Percentiles rank a stretch among this genome's conserved stretches.
Conservation (phyloP, 2,888 invertebrate species). For the Tanytarsus gracilentus region DNA sequence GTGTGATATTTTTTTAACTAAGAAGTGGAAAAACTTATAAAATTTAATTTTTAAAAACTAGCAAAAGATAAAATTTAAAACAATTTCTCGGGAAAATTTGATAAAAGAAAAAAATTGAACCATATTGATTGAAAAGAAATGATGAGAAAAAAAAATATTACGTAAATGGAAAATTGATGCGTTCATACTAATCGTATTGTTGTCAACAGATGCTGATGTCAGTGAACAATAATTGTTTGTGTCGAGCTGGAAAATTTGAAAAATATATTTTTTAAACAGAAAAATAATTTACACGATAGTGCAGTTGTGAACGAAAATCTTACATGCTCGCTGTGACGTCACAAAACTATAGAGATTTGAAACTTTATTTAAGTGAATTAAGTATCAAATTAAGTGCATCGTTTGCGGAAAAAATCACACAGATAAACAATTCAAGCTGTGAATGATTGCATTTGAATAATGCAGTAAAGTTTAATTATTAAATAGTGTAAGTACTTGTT, state of each 20-base stretch:
- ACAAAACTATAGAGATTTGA: neutral
- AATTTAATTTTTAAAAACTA: too few relatives aligned
- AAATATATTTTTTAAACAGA: neutral
- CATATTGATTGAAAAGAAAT: neutral
- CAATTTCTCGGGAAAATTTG: too few relatives aligned
- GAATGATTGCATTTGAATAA: too few relatives aligned
- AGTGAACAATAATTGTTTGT: neutral
- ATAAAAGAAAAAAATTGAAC: neutral
- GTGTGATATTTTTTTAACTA: too few relatives aligned
- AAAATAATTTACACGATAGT: neutral
- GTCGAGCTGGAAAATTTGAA: neutral
- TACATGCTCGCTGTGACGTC: neutral
- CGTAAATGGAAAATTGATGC: constrained; percentile 4
- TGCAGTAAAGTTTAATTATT: too few relatives aligned
- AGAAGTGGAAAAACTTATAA: too few relatives aligned
- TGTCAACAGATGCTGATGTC: neutral
- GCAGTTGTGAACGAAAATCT: neutral
- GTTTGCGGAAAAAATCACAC: constrained; percentile 9
- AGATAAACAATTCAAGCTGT: neutral
- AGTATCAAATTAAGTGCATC: constrained; percentile 8
- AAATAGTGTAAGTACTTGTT: too few relatives aligned
- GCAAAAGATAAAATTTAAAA: too few relatives aligned
- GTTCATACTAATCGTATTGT: neutral
- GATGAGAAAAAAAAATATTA: neutral
- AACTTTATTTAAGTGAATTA: neutral